Percentiles rank a stretch among this genome's conserved stretches.
Conservation (phyloP, 2,797 vertebrate species). For the Centroberyx gerrardi region DNA sequence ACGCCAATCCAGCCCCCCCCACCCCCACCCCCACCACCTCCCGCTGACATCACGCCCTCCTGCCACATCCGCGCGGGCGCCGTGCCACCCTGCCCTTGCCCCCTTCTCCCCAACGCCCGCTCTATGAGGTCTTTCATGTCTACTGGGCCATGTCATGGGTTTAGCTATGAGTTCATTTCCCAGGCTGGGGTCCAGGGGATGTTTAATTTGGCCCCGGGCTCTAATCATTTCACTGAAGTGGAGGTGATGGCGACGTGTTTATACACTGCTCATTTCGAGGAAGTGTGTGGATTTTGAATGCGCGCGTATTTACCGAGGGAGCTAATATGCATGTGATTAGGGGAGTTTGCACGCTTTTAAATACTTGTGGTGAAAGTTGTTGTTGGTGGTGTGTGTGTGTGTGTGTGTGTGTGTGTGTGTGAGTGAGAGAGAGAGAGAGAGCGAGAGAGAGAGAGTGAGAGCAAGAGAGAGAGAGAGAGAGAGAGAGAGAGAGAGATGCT, state of each 20-base stretch:
- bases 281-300: conserved; percentile 45
- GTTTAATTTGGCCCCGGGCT: conserved; percentile 72
- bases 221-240: conserved; percentile 67
- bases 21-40: conserved; percentile 16
- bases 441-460: background rate
- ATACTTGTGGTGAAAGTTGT: conserved; percentile 37
- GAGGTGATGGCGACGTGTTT: conserved; percentile 73
- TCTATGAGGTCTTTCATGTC: conserved; percentile 75
- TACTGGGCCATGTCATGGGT: conserved; percentile 72
- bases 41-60: conserved; percentile 55
- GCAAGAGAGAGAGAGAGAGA: too few species aligned
- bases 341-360: conserved; percentile 35
- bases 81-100: conserved; percentile 53
- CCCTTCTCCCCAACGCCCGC: conserved; percentile 38
- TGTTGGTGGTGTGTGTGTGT: conserved; percentile 28
- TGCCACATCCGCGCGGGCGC: conserved; percentile 61
- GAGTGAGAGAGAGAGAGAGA: too few species aligned
- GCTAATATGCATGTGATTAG: conserved; percentile 44
- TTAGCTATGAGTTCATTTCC: conserved; percentile 81
- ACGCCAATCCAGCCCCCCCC: background rate
- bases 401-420: conserved; percentile 9
- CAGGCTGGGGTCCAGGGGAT: conserved; percentile 70
- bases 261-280: conserved; percentile 60
- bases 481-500: background rate
- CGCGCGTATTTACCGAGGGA: conserved; percentile 5